Percentiles rank a stretch among this genome's conserved stretches.
These are phyloP conservation scores for Ichneumoninae sp. DNA, from an alignment of 2,888 invertebrate genomes.

Conservation along the genomic window DNA sequence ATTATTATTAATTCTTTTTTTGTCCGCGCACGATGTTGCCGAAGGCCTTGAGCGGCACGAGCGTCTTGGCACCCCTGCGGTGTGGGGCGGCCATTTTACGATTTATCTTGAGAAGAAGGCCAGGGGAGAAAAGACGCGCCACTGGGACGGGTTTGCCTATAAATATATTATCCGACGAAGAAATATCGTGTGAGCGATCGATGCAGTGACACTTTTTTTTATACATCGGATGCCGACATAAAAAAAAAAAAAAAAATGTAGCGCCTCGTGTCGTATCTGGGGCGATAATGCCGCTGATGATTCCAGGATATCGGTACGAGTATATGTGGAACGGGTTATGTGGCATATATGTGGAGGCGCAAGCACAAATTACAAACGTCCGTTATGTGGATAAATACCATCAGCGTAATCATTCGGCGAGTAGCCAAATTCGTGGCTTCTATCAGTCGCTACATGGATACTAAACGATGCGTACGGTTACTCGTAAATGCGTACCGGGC, in stretches of 20 bases:
- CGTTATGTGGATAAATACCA: slow-evolving; percentile 39
- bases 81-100: slow-evolving; percentile 17
- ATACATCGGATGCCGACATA: background rate
- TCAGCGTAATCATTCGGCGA: slow-evolving; percentile 48
- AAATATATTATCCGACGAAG: background rate
- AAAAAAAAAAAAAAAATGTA: background rate
- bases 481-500: slow-evolving; percentile 26
- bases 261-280: slow-evolving; percentile 1
- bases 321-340: background rate
- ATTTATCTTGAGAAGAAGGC: slow-evolving; percentile 44
- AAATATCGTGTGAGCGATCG: slow-evolving; percentile 1
- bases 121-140: background rate
- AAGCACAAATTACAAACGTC: slow-evolving; percentile 10
- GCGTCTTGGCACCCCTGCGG: slow-evolving; percentile 20
- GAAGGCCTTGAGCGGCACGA: slow-evolving; percentile 6
- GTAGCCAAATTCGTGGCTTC: slow-evolving; percentile 34
- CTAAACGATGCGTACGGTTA: slow-evolving; percentile 53
- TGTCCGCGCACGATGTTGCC: slow-evolving; percentile 5
- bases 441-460: slow-evolving; percentile 33
- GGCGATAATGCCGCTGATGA: background rate
- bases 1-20: background rate
- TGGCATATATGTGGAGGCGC: background rate
- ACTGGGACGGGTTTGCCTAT: slow-evolving; percentile 3
- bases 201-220: background rate
- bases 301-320: background rate